Conservation (phyloP, 2,888 invertebrate species). For the Gonocerus acuteangulatus region DNA sequence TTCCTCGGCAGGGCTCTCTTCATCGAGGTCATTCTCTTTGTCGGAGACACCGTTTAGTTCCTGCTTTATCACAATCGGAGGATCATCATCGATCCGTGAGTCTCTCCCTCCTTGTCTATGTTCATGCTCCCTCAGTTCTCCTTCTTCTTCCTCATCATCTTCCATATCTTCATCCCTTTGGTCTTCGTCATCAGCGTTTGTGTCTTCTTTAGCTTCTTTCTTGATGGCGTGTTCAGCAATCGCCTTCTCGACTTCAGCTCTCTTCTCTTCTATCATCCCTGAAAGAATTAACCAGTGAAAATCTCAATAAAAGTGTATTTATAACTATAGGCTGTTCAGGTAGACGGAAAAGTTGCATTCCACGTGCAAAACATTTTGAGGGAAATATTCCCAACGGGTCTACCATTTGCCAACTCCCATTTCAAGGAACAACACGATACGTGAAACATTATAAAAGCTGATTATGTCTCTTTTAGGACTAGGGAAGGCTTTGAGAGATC, state of each 20-base stretch:
- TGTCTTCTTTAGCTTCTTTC: slow-evolving; percentile 35
- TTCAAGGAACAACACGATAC: too few relatives aligned
- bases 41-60: slow-evolving; percentile 17
- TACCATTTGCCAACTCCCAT: too few relatives aligned
- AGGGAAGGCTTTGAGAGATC: too few relatives aligned
- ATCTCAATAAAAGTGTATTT: too few relatives aligned
- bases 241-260: slow-evolving; percentile 56
- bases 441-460: too few relatives aligned
- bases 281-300: slow-evolving; percentile 39
- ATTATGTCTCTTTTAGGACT: too few relatives aligned
- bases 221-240: slow-evolving; percentile 53
- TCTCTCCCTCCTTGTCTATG: not conserved
- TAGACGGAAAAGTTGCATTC: slow-evolving; percentile 32
- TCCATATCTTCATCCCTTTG: slow-evolving; percentile 34
- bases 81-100: slow-evolving; percentile 25
- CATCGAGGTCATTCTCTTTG: slow-evolving; percentile 2
- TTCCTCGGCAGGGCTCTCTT: too few relatives aligned
- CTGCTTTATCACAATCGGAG: slow-evolving; percentile 35
- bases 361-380: too few relatives aligned
- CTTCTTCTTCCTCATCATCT: slow-evolving; percentile 25
- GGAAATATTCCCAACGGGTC: too few relatives aligned
- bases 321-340: too few relatives aligned
- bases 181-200: slow-evolving; percentile 38
- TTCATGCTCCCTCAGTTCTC: not conserved
- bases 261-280: slow-evolving; percentile 59